These are phyloP conservation scores for Muraenolepis orangiensis DNA, from an alignment of 2,797 vertebrate genomes.

Conservation along the genomic window DNA sequence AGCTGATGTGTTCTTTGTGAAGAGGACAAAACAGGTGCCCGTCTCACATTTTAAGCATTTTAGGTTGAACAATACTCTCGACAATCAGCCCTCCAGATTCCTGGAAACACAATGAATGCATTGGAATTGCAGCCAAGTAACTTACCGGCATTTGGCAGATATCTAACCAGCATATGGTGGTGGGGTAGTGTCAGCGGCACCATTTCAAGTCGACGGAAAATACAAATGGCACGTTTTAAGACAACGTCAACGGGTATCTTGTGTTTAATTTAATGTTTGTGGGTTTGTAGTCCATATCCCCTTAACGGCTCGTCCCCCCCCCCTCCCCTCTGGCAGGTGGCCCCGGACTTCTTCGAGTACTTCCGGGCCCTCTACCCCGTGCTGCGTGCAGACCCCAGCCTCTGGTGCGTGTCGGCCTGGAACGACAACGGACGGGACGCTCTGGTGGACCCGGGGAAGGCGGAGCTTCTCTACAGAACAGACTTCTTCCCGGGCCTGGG, in stretches of 20 bases:
- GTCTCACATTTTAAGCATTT: background rate
- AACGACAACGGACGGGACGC: conserved; percentile 92
- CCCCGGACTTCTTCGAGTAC: conserved; percentile 95
- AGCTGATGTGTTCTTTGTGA: background rate
- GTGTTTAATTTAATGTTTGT: background rate
- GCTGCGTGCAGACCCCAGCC: conserved; percentile 70
- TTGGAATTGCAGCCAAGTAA: background rate
- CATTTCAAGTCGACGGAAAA: background rate
- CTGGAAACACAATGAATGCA: background rate
- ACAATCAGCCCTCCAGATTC: background rate
- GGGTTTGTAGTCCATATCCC: background rate
- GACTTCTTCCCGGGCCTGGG: conserved; percentile 95
- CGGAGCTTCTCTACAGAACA: conserved; percentile 84
- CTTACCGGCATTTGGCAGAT: background rate
- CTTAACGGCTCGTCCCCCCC: background rate
- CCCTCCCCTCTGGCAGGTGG: conserved; percentile 67
- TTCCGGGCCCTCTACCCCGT: conserved; percentile 84
- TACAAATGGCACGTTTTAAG: background rate
- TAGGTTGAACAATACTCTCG: background rate
- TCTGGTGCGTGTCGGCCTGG: conserved; percentile 96
- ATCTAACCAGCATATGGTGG: background rate
- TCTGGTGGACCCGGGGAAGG: conserved; percentile 75
- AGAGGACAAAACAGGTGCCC: background rate
- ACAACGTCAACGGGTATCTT: too few relatives aligned
- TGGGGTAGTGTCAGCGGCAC: background rate